Conservation (phyloP, 2,888 invertebrate species). For the Caenorhabditis virilis region DNA sequence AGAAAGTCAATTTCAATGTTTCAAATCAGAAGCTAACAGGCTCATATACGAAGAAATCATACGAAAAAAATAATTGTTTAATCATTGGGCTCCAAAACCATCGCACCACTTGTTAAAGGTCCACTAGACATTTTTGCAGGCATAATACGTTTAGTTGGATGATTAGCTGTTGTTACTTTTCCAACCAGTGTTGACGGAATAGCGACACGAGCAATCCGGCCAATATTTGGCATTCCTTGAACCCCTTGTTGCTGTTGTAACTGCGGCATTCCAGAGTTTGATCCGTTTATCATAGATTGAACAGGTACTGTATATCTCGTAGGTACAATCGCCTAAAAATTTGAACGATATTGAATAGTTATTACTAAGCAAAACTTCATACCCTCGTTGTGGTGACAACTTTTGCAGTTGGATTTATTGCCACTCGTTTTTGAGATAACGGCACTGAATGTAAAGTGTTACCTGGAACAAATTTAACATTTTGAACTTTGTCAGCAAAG, state of each 20-base stretch:
- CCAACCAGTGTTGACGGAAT: neutral
- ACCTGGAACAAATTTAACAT: neutral
- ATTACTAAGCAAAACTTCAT: slow-evolving; percentile 6
- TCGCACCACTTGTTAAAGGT: too few relatives aligned
- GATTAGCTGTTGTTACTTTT: neutral
- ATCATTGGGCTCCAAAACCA: slow-evolving; percentile 2
- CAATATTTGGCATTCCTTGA: too few relatives aligned
- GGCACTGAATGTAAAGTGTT: slow-evolving; percentile 13
- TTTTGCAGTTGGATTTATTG: slow-evolving; percentile 14
- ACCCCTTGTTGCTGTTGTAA: slow-evolving; percentile 9
- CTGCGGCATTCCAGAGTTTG: slow-evolving; percentile 23
- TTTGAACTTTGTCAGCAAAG: too few relatives aligned
- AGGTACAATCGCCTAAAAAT: slow-evolving; percentile 16
- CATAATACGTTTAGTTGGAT: neutral
- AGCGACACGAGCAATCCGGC: neutral
- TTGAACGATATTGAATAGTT: neutral
- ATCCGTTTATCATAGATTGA: neutral
- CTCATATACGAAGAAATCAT: too few relatives aligned
- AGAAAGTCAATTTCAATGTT: too few relatives aligned
- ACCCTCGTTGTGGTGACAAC: slow-evolving; percentile 22
- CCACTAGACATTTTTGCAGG: neutral
- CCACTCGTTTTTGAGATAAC: slow-evolving; percentile 17
- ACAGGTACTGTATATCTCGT: slow-evolving; percentile 12
- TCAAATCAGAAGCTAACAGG: too few relatives aligned
- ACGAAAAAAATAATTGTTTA: neutral